phyloP scores from a whole-genome alignment of 2,888 invertebrate genomes.

The Eurois occulta region DNA sequence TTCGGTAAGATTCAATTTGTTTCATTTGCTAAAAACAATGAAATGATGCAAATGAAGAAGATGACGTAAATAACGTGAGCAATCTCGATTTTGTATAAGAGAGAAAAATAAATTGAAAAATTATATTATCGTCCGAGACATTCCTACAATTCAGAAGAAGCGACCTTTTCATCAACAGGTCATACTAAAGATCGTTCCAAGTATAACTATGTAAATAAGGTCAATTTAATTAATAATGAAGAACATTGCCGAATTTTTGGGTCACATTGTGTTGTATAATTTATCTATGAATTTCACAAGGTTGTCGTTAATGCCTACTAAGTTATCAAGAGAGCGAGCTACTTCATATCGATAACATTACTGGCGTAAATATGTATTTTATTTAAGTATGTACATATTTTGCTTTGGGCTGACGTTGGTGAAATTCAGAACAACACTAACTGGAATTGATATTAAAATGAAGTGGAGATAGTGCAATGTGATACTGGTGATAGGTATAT shows the following conservation, averaged over 20 bases:
- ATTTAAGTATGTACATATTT: conserved; percentile 28
- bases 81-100: neutral
- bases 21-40: conserved; percentile 6
- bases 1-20: neutral
- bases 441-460: conserved; percentile 1
- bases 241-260: conserved; percentile 69
- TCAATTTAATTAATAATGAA: conserved; percentile 57
- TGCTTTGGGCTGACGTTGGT: conserved; percentile 17
- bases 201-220: conserved; percentile 48
- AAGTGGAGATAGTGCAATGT: neutral
- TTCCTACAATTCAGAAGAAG: neutral
- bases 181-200: conserved; percentile 3
- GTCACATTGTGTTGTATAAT: conserved; percentile 74
- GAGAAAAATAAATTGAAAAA: neutral
- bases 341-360: conserved; percentile 40
- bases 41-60: neutral
- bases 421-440: conserved; percentile 16
- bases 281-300: conserved; percentile 73
- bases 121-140: neutral
- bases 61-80: neutral
- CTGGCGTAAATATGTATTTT: conserved; percentile 11
- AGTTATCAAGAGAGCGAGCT: conserved; percentile 46
- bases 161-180: neutral
- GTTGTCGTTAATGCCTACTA: conserved; percentile 60
- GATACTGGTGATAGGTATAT: neutral